A percentile compares a stretch with the other conserved stretches of the same genome.
phyloP scores from a whole-genome alignment of 2,888 invertebrate genomes.

The Meliscaeva auricollis region DNA sequence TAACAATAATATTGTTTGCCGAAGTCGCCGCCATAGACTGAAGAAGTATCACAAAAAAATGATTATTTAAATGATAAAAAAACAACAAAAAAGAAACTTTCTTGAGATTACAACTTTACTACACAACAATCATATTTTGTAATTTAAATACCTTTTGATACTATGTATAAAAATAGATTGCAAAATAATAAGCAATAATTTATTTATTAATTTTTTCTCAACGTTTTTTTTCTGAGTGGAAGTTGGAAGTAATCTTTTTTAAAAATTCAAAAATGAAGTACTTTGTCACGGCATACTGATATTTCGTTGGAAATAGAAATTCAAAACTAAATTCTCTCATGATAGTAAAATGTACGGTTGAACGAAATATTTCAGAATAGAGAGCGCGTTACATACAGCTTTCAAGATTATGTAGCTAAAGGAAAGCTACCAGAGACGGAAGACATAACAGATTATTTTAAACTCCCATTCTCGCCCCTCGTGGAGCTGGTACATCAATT shows the following conservation, averaged over 20 bases:
- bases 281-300: slow-evolving; percentile 11
- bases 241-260: background rate
- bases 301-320: background rate
- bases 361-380: no score
- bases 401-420: no score
- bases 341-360: background rate
- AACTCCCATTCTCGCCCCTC: no score
- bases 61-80: slow-evolving; percentile 35
- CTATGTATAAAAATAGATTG: slow-evolving; percentile 18
- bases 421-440: no score
- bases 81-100: background rate
- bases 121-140: slow-evolving; percentile 15
- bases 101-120: background rate
- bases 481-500: no score
- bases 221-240: background rate
- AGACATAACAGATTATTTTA: no score
- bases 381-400: no score
- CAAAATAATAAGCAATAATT: slow-evolving; percentile 48
- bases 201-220: slow-evolving; percentile 32
- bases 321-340: background rate
- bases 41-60: slow-evolving; percentile 51
- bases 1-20: slow-evolving; percentile 83
- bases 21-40: slow-evolving; percentile 80
- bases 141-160: background rate
- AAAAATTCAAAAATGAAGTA: slow-evolving; percentile 16